These are phyloP conservation scores for Lepidocolaptes lacrymiger DNA, from an alignment of 2,797 vertebrate genomes.

Conservation along the genomic window DNA sequence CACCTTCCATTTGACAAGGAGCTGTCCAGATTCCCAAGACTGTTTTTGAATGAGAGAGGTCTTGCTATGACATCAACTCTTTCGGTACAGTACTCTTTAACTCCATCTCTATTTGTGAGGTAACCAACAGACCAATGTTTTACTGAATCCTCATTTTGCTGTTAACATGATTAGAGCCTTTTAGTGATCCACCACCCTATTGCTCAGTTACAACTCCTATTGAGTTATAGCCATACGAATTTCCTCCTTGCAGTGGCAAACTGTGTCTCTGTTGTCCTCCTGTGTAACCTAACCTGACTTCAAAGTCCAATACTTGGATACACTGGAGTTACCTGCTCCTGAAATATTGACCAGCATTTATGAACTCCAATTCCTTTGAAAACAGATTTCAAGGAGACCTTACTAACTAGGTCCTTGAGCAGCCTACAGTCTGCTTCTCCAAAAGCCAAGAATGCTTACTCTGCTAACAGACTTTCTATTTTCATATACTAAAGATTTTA, in stretches of 20 bases:
- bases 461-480: background rate
- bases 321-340: background rate
- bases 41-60: background rate
- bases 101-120: background rate
- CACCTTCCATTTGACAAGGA: background rate
- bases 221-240: fast-evolving
- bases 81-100: background rate
- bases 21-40: background rate
- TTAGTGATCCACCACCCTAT: background rate
- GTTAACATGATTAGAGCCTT: background rate
- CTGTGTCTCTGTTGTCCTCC: background rate
- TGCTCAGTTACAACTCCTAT: background rate
- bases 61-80: background rate
- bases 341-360: background rate
- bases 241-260: background rate
- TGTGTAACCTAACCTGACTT: background rate
- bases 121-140: background rate
- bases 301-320: background rate
- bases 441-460: background rate
- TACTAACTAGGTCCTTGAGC: background rate
- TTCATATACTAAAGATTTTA: background rate
- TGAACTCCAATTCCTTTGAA: background rate
- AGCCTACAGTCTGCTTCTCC: background rate
- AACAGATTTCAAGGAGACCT: background rate
- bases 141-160: background rate